phyloP scores from a whole-genome alignment of 1,140 invertebrate genomes.

The Portunus trituberculatus region DNA sequence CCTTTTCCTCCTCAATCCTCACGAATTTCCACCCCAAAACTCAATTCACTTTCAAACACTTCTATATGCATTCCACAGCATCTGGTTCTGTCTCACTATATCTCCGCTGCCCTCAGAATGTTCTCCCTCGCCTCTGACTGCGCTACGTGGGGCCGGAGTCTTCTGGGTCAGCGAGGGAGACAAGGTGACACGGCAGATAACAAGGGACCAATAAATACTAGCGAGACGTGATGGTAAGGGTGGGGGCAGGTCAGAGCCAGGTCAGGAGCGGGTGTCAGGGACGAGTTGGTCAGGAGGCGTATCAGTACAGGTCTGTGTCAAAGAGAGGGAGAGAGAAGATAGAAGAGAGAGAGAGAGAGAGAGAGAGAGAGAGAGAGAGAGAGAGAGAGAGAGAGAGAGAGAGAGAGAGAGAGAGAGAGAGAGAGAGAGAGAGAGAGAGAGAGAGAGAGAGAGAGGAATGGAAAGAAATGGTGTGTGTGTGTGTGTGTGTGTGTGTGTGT shows the following conservation, averaged over 20 bases:
- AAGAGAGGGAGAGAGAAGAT: background rate
- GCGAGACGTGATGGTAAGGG: background rate
- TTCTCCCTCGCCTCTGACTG: too few species aligned
- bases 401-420: background rate
- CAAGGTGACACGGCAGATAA: background rate
- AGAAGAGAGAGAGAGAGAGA: background rate
- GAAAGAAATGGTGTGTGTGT: background rate
- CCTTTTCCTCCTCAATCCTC: background rate
- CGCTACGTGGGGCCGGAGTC: too few species aligned
- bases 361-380: background rate
- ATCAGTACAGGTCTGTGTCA: too few species aligned
- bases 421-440: background rate
- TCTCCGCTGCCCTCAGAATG: too few species aligned
- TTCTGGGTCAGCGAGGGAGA: background rate
- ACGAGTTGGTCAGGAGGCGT: background rate
- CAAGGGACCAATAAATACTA: conserved; percentile 25
- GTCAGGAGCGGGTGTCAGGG: background rate
- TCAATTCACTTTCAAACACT: too few species aligned
- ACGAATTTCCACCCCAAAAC: too few species aligned
- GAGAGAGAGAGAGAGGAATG: background rate
- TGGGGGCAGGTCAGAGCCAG: background rate
- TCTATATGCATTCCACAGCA: too few species aligned
- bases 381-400: background rate
- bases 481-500: conserved; percentile 32
- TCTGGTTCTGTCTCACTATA: too few species aligned